A percentile compares a stretch with the other conserved stretches of the same genome.
Evolutionary conservation across 2,888 invertebrate genomes (phyloP).

Genomic region (Embidobia sp.): DNA sequence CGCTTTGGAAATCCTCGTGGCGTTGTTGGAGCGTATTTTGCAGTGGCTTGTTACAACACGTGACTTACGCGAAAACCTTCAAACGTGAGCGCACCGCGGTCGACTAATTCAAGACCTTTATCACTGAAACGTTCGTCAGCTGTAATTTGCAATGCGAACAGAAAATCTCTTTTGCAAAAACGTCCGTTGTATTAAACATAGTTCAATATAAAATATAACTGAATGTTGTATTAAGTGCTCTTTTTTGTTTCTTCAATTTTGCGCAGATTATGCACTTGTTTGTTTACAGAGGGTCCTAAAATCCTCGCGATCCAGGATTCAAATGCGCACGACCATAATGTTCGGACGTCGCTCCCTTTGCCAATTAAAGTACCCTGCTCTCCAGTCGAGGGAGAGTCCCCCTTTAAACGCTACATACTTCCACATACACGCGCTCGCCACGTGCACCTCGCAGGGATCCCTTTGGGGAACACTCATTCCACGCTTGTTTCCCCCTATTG

Average conservation of each 20-base stretch:
- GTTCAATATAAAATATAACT: no score
- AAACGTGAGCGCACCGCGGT: slow-evolving; percentile 10
- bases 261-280: slow-evolving; percentile 48
- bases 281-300: slow-evolving; percentile 34
- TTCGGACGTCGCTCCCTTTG: slow-evolving; percentile 39
- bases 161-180: no score
- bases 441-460: slow-evolving; percentile 22
- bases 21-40: slow-evolving; percentile 12
- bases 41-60: slow-evolving; percentile 2
- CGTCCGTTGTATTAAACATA: no score
- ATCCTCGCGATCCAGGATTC: slow-evolving; percentile 45
- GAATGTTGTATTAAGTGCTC: no score
- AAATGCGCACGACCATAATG: slow-evolving; percentile 38
- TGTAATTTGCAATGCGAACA: no score
- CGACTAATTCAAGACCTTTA: slow-evolving; percentile 3
- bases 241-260: slow-evolving; percentile 19
- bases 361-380: slow-evolving; percentile 49
- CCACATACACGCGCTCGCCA: slow-evolving; percentile 34
- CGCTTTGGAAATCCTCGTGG: slow-evolving; percentile 16
- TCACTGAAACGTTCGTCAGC: background rate
- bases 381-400: slow-evolving; percentile 33
- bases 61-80: slow-evolving; percentile 20
- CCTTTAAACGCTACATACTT: slow-evolving; percentile 53
- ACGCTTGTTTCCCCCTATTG: slow-evolving; percentile 29
- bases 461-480: slow-evolving; percentile 33